These are phyloP conservation scores for Turritopsis rubra DNA, from an alignment of 30 jellyfish, hydroid and myxozoan genomes.

Conservation along the genomic window DNA sequence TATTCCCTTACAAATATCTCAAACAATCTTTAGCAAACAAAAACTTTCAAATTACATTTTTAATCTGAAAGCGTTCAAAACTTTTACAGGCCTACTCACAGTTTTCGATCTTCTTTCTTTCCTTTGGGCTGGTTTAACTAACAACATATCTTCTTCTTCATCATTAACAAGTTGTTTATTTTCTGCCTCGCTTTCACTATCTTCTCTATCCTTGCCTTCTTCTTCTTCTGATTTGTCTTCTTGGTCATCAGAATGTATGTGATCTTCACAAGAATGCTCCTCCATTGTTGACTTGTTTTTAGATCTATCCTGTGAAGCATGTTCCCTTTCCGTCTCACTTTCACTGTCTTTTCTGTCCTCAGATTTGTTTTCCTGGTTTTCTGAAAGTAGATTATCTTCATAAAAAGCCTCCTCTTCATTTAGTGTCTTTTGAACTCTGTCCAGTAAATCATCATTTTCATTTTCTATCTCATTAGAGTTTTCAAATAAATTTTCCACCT, in stretches of 20 bases:
- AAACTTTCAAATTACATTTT: too few relatives aligned
- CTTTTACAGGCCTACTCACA: not conserved
- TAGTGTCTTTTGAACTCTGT: not conserved
- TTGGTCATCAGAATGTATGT: too few relatives aligned
- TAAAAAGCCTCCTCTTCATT: too few relatives aligned
- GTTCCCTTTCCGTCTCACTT: not conserved
- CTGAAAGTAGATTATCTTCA: not conserved
- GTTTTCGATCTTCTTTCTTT: not conserved
- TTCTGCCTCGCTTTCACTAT: conserved; percentile 1
- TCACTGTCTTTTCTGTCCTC: conserved; percentile 4
- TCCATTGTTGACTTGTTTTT: not conserved
- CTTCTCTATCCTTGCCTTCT: not conserved
- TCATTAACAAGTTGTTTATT: not conserved
- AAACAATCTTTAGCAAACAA: too few relatives aligned
- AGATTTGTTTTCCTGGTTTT: not conserved
- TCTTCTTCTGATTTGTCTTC: not conserved
- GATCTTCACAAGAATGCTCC: not conserved
- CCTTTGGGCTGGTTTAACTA: not conserved
- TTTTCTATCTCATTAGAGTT: not conserved
- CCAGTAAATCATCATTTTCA: not conserved
- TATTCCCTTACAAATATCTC: too few relatives aligned
- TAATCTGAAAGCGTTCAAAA: too few relatives aligned
- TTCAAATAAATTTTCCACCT: not conserved
- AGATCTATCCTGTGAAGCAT: not conserved
- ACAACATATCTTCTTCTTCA: not conserved